A percentile compares a stretch with the other conserved stretches of the same genome.
Evolutionary conservation across 2,113 vertebrate species (phyloP).

Genomic region (Actinemys pallida): DNA sequence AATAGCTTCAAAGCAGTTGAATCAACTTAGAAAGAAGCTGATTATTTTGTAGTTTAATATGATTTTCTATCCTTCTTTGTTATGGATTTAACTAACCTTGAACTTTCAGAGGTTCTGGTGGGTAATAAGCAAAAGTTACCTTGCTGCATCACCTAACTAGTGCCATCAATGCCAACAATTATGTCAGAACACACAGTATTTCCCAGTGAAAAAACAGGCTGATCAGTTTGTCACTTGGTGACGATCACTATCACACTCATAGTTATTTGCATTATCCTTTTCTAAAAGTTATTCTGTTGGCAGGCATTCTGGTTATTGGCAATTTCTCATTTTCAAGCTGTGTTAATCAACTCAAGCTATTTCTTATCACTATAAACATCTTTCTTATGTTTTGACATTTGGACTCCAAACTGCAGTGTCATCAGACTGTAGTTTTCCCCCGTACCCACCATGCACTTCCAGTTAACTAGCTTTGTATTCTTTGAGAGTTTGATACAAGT

Average conservation of each 20-base stretch:
- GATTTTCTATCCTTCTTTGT: neutral
- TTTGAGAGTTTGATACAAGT: neutral
- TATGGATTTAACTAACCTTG: neutral
- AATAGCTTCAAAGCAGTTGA: neutral
- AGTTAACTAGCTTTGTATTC: neutral
- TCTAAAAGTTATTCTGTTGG: neutral
- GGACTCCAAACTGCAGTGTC: neutral
- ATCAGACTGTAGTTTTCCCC: neutral
- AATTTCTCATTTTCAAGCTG: neutral
- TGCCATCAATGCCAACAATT: neutral
- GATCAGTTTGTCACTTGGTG: neutral
- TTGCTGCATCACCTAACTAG: neutral
- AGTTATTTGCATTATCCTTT: neutral
- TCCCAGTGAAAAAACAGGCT: neutral
- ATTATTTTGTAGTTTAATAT: neutral
- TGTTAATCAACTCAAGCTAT: neutral
- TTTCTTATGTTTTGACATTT: neutral
- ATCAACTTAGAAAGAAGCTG: neutral
- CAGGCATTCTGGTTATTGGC: neutral
- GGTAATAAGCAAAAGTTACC: neutral
- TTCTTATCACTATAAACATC: neutral
- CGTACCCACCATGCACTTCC: neutral
- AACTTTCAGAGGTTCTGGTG: neutral
- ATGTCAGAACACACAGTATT: neutral
- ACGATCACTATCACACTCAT: neutral